Conservation (phyloP, 2,888 invertebrate genomes). For the Darwinula stevensoni region DNA sequence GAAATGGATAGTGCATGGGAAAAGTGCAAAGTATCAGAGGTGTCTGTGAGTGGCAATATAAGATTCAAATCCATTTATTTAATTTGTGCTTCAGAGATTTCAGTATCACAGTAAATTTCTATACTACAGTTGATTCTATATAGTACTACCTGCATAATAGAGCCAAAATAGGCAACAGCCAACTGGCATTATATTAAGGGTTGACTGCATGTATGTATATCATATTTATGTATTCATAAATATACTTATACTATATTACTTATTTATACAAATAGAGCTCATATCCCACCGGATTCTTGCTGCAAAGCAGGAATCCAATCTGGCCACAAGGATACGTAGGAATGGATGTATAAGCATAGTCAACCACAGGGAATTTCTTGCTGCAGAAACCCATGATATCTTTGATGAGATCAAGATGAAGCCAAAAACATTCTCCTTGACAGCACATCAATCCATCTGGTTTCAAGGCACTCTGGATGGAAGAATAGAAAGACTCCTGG, state of each 20-base stretch:
- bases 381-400: constrained; percentile 41
- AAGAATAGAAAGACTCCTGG: constrained; percentile 46
- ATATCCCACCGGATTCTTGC: constrained; percentile 31
- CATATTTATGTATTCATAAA: no score
- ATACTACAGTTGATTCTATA: no score
- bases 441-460: constrained; percentile 75
- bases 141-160: no score
- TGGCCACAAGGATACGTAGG: constrained; percentile 92
- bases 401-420: constrained; percentile 39
- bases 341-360: constrained; percentile 52
- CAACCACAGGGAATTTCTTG: constrained; percentile 41
- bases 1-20: no score
- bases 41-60: no score
- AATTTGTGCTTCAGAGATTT: no score
- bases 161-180: background rate
- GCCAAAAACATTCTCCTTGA: constrained; percentile 50
- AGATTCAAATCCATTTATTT: no score
- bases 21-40: no score
- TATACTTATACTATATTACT: no score
- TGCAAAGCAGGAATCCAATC: constrained; percentile 77
- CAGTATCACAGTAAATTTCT: no score
- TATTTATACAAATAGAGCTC: no score
- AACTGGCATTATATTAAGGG: constrained; percentile 8
- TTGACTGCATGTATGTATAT: no score
- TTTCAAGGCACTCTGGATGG: constrained; percentile 53